Percentiles rank a stretch among this genome's conserved stretches.
phyloP scores from a whole-genome alignment of 2,888 invertebrate species.

The Sinohyriopsis cumingii region DNA sequence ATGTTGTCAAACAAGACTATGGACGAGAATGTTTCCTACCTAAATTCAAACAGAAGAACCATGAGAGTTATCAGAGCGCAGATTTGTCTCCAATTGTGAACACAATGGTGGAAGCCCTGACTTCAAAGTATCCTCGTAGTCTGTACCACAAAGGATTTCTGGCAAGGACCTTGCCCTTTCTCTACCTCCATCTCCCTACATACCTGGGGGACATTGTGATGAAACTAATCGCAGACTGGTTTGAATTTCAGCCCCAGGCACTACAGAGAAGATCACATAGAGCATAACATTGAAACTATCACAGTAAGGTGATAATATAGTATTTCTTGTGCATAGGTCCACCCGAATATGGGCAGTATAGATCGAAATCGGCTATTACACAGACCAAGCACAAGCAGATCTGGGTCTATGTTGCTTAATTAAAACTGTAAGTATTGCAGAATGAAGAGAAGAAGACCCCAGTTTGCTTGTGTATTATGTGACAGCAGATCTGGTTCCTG shows the following conservation, averaged over 20 bases:
- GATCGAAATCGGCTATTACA: no score
- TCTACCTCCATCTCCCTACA: constrained; percentile 57
- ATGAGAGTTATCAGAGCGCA: constrained; percentile 39
- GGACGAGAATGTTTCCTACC: constrained; percentile 56
- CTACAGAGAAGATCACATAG: constrained; percentile 1
- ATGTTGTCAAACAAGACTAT: constrained; percentile 53
- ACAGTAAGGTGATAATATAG: no score
- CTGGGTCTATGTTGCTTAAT: no score
- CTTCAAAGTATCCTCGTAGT: constrained; percentile 48
- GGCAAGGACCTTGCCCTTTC: constrained; percentile 52
- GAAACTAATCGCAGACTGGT: constrained; percentile 51
- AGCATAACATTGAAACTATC: no score
- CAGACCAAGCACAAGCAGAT: no score
- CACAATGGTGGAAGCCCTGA: constrained; percentile 53
- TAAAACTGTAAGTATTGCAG: no score
- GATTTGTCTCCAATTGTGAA: constrained; percentile 54
- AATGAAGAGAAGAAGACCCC: no score
- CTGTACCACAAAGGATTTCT: constrained; percentile 59
- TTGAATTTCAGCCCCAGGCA: constrained; percentile 47
- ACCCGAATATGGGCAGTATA: no score
- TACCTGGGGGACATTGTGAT: constrained; percentile 45
- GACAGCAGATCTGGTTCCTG: no score
- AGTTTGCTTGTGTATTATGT: no score
- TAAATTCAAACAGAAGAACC: constrained; percentile 43
- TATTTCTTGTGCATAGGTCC: no score